phyloP scores from a whole-genome alignment of 2,888 invertebrate genomes.

The Ariolimax columbianus region DNA sequence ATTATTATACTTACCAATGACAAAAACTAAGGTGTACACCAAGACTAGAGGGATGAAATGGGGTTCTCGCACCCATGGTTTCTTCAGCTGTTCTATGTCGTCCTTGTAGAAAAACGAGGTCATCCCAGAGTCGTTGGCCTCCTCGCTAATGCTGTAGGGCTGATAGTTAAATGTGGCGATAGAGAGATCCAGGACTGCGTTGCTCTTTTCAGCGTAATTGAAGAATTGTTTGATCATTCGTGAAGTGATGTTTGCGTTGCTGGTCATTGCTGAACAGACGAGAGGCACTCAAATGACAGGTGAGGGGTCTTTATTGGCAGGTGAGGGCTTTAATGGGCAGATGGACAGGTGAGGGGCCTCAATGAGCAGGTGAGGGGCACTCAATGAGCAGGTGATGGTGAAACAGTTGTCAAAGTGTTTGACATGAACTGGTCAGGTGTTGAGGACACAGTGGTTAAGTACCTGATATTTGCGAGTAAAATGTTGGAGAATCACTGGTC shows the following conservation, averaged over 20 bases:
- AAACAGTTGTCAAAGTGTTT: not conserved
- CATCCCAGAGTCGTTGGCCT: not conserved
- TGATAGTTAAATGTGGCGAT: not conserved
- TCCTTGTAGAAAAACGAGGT: conserved; percentile 55
- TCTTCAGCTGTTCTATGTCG: conserved; percentile 58
- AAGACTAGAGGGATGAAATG: conserved; percentile 69
- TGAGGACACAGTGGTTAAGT: not conserved
- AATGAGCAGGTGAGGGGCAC: too few relatives aligned
- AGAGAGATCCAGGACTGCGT: not conserved
- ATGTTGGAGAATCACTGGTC: not conserved
- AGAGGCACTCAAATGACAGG: not conserved
- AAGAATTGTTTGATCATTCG: not conserved
- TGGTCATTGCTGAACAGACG: not conserved
- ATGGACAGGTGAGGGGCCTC: not conserved
- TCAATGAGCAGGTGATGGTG: too few relatives aligned
- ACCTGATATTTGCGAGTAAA: not conserved
- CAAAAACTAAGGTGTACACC: conserved; percentile 72
- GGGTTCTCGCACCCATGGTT: conserved; percentile 62
- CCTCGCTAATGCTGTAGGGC: not conserved
- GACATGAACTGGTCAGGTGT: not conserved
- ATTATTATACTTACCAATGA: conserved; percentile 19
- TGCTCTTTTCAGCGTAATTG: not conserved
- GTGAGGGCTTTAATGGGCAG: too few relatives aligned
- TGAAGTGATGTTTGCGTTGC: not conserved
- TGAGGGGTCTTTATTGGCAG: too few relatives aligned